Percentiles rank a stretch among this genome's conserved stretches.
These are phyloP conservation scores for Phocoena sinus DNA, from an alignment of 2,113 vertebrate species.

Conservation along the genomic window DNA sequence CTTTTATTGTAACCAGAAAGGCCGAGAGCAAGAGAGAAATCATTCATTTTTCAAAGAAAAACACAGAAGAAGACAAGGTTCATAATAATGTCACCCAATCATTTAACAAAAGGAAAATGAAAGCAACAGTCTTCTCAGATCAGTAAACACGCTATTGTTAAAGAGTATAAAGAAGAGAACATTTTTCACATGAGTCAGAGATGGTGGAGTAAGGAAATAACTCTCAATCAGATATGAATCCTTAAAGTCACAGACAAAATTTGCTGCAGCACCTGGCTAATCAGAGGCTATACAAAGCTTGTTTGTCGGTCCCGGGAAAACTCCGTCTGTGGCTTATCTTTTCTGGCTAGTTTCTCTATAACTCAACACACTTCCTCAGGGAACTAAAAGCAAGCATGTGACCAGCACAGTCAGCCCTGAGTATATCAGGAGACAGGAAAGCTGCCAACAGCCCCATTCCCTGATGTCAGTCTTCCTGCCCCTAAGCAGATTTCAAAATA, in stretches of 20 bases:
- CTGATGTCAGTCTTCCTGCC: conserved; percentile 60
- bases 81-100: conserved; percentile 51
- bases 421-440: background rate
- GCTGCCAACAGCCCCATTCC: conserved; percentile 49
- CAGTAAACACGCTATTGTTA: conserved; percentile 52
- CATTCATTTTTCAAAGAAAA: conserved; percentile 45
- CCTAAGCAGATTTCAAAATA: conserved; percentile 68
- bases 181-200: conserved; percentile 65
- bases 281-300: conserved; percentile 53
- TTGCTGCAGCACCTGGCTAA: conserved; percentile 64
- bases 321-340: conserved; percentile 34
- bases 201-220: conserved; percentile 45
- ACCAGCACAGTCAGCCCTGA: conserved; percentile 55
- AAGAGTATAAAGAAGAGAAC: conserved; percentile 53
- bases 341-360: conserved; percentile 61
- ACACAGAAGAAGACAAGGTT: conserved; percentile 39
- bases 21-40: background rate
- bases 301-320: conserved; percentile 40
- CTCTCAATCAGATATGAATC: conserved; percentile 34
- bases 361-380: conserved; percentile 9
- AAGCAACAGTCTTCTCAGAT: conserved; percentile 28
- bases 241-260: conserved; percentile 41
- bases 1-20: conserved; percentile 28
- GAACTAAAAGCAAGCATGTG: conserved; percentile 39
- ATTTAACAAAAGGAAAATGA: conserved; percentile 68